These are phyloP conservation scores for Neoitamus cyanurus DNA, from an alignment of 2,888 invertebrate genomes.

Conservation along the genomic window DNA sequence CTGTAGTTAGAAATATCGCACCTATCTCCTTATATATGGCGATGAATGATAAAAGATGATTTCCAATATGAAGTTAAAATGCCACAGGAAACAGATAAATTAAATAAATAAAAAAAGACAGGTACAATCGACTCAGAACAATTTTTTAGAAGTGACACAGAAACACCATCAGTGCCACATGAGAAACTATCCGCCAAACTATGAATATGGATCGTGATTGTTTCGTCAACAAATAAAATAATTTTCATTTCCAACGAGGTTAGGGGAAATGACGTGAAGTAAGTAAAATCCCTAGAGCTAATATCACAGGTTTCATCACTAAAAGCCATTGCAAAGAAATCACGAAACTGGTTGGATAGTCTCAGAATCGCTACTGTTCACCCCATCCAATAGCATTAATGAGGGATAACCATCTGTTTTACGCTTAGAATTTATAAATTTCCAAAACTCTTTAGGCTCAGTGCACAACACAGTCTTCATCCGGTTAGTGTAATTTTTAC, in stretches of 20 bases:
- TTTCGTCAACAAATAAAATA: too few relatives aligned
- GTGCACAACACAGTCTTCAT: too few relatives aligned
- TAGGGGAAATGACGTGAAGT: not conserved
- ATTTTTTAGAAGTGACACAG: not conserved
- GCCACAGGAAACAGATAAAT: not conserved
- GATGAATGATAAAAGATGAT: not conserved
- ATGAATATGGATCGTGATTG: not conserved
- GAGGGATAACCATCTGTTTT: too few relatives aligned
- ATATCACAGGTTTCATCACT: not conserved
- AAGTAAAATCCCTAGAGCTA: not conserved
- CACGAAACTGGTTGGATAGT: not conserved
- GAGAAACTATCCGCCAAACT: not conserved
- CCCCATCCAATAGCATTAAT: too few relatives aligned
- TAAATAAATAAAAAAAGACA: not conserved
- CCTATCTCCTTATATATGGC: not conserved
- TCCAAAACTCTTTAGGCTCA: too few relatives aligned
- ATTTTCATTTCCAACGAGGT: not conserved
- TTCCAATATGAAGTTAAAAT: not conserved
- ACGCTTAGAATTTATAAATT: too few relatives aligned
- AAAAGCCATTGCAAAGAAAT: too few relatives aligned
- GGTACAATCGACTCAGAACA: not conserved
- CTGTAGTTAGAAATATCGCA: too few relatives aligned
- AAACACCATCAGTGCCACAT: not conserved
- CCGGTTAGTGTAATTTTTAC: too few relatives aligned
- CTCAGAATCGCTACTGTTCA: too few relatives aligned